These are phyloP conservation scores for Drosophila ficusphila DNA, from an alignment of 1,140 invertebrate species.

Conservation along the genomic window DNA sequence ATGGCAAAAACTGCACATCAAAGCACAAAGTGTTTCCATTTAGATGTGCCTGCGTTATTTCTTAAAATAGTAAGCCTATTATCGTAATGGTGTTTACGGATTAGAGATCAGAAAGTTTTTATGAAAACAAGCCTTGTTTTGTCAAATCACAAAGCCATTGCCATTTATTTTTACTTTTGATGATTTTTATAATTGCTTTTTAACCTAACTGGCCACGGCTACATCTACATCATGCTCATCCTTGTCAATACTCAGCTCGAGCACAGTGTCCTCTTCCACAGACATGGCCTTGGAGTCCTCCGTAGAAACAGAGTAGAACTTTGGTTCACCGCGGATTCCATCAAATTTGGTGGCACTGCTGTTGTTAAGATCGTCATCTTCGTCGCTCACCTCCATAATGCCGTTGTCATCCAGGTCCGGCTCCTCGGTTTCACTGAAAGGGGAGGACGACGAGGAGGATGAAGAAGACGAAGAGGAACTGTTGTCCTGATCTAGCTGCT, in stretches of 20 bases:
- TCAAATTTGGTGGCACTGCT: conserved; percentile 56
- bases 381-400: conserved; percentile 77
- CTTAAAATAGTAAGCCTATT: no score
- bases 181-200: background rate
- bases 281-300: conserved; percentile 79
- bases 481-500: conserved; percentile 89
- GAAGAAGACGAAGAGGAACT: conserved; percentile 51
- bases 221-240: conserved; percentile 73
- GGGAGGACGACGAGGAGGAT: conserved; percentile 28
- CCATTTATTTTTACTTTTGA: conserved; percentile 5
- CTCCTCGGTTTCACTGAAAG: conserved; percentile 49
- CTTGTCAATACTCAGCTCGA: conserved; percentile 77
- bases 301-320: conserved; percentile 52
- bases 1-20: no score
- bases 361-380: conserved; percentile 65
- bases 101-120: no score
- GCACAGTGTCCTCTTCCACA: conserved; percentile 75
- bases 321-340: conserved; percentile 18
- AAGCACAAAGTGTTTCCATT: no score
- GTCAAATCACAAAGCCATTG: no score
- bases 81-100: no score
- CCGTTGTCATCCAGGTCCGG: conserved; percentile 54
- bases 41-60: no score
- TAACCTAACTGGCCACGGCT: conserved; percentile 49
- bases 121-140: no score